These are phyloP conservation scores for Bolinopsis microptera DNA, from an alignment of 37 sponge, comb jelly and placozoan genomes.

Conservation along the genomic window DNA sequence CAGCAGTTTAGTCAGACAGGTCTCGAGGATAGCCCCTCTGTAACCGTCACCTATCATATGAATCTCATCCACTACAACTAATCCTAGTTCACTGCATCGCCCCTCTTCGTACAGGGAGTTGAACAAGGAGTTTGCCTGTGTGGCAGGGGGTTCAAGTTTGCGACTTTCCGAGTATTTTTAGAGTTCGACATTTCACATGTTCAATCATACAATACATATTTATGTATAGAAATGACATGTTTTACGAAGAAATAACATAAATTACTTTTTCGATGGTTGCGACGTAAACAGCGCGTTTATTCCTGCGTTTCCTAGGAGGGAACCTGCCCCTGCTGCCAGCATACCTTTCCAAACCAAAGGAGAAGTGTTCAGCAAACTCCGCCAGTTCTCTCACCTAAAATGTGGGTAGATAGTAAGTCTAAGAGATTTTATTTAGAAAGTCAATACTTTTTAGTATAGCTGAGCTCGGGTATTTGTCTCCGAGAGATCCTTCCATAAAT, in stretches of 20 bases:
- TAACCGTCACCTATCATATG: slow-evolving; percentile 96
- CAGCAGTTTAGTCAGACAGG: slow-evolving; percentile 80
- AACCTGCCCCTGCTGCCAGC: slow-evolving; percentile 82
- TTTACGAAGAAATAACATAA: too few relatives aligned
- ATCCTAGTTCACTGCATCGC: slow-evolving; percentile 73
- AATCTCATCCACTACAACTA: slow-evolving; percentile 90
- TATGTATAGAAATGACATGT: too few relatives aligned
- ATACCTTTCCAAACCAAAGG: slow-evolving; percentile 90
- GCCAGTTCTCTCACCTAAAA: slow-evolving; percentile 79
- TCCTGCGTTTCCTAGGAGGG: slow-evolving; percentile 80
- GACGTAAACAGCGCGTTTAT: slow-evolving; percentile 78
- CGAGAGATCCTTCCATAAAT: too few relatives aligned
- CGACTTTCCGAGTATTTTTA: not conserved
- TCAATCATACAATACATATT: too few relatives aligned
- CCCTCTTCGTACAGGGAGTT: slow-evolving; percentile 80
- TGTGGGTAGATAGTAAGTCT: too few relatives aligned
- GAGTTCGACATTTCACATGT: too few relatives aligned
- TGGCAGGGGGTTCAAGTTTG: not conserved
- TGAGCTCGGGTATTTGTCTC: too few relatives aligned
- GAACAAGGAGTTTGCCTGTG: slow-evolving; percentile 77
- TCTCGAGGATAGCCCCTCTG: slow-evolving; percentile 87
- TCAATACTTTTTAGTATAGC: too few relatives aligned
- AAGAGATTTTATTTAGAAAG: too few relatives aligned
- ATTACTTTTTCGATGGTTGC: slow-evolving; percentile 97
- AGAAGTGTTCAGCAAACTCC: slow-evolving; percentile 77